Evolutionary conservation across 2,888 invertebrate genomes (phyloP), one percentile per base, ranked within the genome.

Genomic region (Odontocerum albicorne): DNA sequence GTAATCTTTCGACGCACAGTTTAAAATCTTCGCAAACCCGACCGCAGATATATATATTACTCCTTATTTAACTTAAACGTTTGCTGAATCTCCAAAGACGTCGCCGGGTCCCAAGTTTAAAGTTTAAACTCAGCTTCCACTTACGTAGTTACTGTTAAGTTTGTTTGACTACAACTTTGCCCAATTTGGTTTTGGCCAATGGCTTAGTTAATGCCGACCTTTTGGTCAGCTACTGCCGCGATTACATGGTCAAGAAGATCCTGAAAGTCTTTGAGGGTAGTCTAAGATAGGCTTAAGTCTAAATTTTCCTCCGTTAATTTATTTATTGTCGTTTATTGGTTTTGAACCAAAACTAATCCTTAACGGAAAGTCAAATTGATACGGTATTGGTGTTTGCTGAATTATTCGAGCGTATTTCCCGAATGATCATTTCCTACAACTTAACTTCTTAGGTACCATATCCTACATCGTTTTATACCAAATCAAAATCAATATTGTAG

Each of bases 151-250:
- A 60, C 47, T 27, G 45, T 45, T 6, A 31, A 55, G 55, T 49
- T 55, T 60, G 60, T 60, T 60, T 60, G 60, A 55, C 55, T 58
- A 52, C 53, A 55, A 58, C 57, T 60, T 60, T 55, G 47, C 45
- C 51, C 60, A 55, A 58, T 60, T 57, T 54, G 60, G 57, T 57
- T 57, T 60, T 55, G 57, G 55, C 55, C 60, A 55, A 53, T 50
- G 57, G 57, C 49, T 42, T 49, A 40, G 55, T 51, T 52, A 58
- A 55, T 60, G 60, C 54, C 39, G 53, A 57, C 60, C 60, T 60
- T 55, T 57, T 53, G 60, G 60, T 60, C 57, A 55, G 60, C 49
- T 4, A 15, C 27, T 4, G 6, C 10, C 27, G 27, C 10, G 27
- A 27, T 27, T 27, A 27, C 27, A 27, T 27, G 27, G 6, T 27